Evolutionary conservation across 2,888 invertebrate genomes (phyloP), one percentile per base, ranked within the genome.

Genomic region (Dilophus febrilis): DNA sequence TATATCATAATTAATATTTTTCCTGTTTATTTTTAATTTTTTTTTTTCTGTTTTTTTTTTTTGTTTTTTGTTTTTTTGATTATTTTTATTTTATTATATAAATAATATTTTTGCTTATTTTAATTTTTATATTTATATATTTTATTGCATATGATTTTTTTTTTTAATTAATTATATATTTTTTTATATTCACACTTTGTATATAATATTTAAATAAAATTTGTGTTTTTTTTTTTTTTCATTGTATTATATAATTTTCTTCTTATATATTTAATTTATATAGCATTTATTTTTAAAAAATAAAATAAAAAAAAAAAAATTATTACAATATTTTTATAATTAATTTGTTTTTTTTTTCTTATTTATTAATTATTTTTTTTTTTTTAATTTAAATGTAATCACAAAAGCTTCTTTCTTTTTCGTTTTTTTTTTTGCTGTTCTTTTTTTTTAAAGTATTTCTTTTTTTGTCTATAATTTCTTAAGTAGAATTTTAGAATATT

Each of bases 311-410:
- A 19, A 14, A 36, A 37, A 22, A n/a, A 22, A 22, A 37, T 18
- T 26, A n/a, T 13, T 18, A 27, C 28, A 26, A 27, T 33, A 32
- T 27, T 33, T 39, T 39, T 26, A 11, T n/a, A 26, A 26, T 35
- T 28, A 34, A 31, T 31, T 26, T 31, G 19, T 27, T 31, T 10
- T 29, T 31, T 36, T 27, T 22, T 34, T 26, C 19, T 28, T 27
- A 17, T 34, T 27, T 29, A 19, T 17, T 39, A 13, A 19, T 35
- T 34, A 27, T 35, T 35, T 36, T 38, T 34, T 30, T 17, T 18
- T 13, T 34, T 38, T 35, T 31, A n/a, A 13, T 13, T 26, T 14
- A 19, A 8, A 35, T 13, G 27, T 12, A 31, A 17, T 29, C 13
- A 10, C 19, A 16, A 16, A 30, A 26, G 14, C 19, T 32, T 34